A percentile compares a stretch with the other conserved stretches of the same genome.
Evolutionary conservation across 2,113 vertebrate genomes (phyloP).

Genomic region (Eolophus roseicapilla): DNA sequence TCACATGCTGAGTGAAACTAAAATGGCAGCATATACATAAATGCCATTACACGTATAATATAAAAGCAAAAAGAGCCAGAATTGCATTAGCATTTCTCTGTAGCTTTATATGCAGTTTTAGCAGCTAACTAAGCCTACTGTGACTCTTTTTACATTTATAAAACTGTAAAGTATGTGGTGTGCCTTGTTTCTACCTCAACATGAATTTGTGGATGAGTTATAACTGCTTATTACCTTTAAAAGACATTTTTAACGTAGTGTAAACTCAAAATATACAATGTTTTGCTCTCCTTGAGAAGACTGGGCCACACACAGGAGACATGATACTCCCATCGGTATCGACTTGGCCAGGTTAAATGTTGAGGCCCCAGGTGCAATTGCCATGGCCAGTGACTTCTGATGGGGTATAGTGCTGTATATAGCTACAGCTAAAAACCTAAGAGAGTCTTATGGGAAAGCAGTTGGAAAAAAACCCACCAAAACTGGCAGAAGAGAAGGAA

Average conservation of each 20-base stretch:
- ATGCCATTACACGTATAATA: background rate
- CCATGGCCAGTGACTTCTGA: background rate
- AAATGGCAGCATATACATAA: background rate
- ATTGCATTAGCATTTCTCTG: background rate
- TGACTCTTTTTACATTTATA: background rate
- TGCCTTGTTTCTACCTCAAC: background rate
- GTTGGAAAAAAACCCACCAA: background rate
- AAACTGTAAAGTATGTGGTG: background rate
- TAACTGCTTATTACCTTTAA: background rate
- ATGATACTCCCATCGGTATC: accelerated
- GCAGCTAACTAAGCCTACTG: background rate
- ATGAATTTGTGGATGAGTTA: background rate
- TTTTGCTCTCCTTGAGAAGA: background rate
- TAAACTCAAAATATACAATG: background rate
- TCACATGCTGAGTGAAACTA: background rate
- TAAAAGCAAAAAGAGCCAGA: background rate
- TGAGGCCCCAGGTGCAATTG: background rate
- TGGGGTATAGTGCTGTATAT: background rate
- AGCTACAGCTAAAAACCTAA: background rate
- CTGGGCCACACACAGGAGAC: background rate
- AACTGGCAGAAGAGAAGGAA: background rate
- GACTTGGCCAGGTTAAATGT: background rate
- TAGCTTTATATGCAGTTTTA: background rate
- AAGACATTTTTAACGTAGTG: accelerated
- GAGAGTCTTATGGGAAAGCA: background rate